These are phyloP conservation scores for Chloropsis hardwickii DNA, from an alignment of 2,113 vertebrate genomes.

Conservation along the genomic window DNA sequence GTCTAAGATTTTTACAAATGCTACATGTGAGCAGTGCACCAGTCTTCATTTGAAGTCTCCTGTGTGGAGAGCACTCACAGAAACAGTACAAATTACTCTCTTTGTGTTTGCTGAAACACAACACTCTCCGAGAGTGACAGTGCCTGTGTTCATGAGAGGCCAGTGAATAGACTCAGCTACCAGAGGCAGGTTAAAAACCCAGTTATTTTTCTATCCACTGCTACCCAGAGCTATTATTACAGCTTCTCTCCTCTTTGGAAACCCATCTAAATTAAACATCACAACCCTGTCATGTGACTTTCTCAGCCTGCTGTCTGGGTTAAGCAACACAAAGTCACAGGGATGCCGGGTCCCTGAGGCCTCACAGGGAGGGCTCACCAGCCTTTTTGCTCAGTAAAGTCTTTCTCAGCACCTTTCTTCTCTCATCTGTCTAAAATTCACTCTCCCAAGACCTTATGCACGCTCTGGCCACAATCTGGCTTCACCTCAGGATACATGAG, in stretches of 20 bases:
- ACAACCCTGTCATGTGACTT: background rate
- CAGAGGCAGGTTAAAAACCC: background rate
- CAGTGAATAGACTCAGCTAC: background rate
- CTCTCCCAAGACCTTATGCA: background rate
- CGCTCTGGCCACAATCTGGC: background rate
- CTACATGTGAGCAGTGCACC: background rate
- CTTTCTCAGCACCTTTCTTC: background rate
- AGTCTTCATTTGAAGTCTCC: background rate
- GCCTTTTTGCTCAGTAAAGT: background rate
- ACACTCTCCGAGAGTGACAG: background rate
- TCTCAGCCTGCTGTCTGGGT: background rate
- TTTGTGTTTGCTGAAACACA: background rate
- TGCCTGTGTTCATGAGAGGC: background rate
- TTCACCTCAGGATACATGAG: background rate
- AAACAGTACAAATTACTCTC: background rate
- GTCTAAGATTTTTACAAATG: background rate
- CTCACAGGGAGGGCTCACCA: background rate
- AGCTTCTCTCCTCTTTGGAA: background rate
- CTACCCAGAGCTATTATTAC: background rate
- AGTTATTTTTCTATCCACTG: background rate
- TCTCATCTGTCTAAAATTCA: background rate
- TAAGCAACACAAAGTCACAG: background rate
- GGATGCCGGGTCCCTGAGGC: background rate
- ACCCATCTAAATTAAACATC: background rate
- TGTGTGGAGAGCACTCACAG: background rate